A percentile compares a stretch with the other conserved stretches of the same genome.
Evolutionary conservation across 2,113 vertebrate species (phyloP).

Genomic region (Gallinago jamesoni): DNA sequence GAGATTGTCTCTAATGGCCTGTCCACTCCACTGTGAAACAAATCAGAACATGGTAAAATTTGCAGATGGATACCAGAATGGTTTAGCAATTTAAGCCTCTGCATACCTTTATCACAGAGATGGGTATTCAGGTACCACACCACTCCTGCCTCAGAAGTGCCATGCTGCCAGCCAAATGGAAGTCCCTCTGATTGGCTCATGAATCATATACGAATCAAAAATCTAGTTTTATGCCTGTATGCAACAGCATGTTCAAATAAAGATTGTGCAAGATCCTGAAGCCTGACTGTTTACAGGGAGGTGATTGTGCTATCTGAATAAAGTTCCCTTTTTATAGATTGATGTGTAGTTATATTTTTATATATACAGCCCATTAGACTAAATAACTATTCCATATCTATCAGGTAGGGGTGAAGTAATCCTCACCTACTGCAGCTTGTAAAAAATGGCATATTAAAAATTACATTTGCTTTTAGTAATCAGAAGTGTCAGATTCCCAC

Average conservation of each 20-base stretch:
- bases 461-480: background rate
- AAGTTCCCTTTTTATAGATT: background rate
- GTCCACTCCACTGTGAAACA: background rate
- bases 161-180: rapidly evolving
- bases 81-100: background rate
- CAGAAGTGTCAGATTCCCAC: background rate
- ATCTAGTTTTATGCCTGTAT: background rate
- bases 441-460: background rate
- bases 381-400: background rate
- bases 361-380: background rate
- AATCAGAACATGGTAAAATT: background rate
- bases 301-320: background rate
- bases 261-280: background rate
- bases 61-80: background rate
- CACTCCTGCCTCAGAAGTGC: background rate
- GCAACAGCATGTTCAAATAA: background rate
- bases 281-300: background rate
- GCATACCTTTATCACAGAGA: background rate
- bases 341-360: background rate
- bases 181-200: background rate
- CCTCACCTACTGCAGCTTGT: background rate
- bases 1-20: background rate
- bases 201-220: background rate
- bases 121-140: background rate
- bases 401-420: background rate